Conservation (phyloP, 2,797 vertebrate genomes). For the Sciaenops ocellatus region DNA sequence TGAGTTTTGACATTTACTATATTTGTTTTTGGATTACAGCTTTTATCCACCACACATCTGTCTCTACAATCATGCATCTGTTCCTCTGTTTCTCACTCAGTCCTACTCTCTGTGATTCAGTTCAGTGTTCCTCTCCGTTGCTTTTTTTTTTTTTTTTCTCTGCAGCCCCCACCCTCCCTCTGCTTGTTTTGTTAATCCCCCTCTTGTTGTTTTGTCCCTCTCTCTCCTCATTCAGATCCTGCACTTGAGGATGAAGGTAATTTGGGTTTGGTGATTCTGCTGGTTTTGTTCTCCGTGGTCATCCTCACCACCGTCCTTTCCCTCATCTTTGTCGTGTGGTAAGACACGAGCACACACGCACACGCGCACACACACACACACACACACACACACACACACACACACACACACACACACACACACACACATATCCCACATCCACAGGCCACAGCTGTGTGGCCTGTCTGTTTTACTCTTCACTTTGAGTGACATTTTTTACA, state of each 20-base stretch:
- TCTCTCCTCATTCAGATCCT: slow-evolving; percentile 58
- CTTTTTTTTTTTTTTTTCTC: slow-evolving; percentile 3
- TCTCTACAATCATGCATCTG: neutral
- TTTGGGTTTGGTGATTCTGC: slow-evolving; percentile 80
- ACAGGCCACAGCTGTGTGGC: slow-evolving; percentile 33
- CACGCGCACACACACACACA: slow-evolving; percentile 8
- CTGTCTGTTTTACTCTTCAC: slow-evolving; percentile 4
- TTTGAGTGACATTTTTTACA: neutral
- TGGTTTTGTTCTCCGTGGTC: slow-evolving; percentile 83
- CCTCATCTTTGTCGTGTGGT: slow-evolving; percentile 84
- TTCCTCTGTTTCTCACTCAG: neutral
- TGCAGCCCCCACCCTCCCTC: neutral
- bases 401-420: slow-evolving; percentile 33
- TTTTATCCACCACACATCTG: slow-evolving; percentile 1
- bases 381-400: neutral
- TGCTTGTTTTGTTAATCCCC: slow-evolving; percentile 25
- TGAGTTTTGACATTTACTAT: neutral
- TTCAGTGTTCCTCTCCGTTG: neutral
- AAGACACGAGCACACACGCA: slow-evolving; percentile 60
- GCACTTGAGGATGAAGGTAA: slow-evolving; percentile 68
- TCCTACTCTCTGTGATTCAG: no score
- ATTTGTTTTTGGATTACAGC: neutral
- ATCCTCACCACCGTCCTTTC: slow-evolving; percentile 81
- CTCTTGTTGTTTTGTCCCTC: neutral
- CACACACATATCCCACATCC: slow-evolving; percentile 35